Conservation (phyloP, 2,888 invertebrate species). For the Clistopyga incitator region DNA sequence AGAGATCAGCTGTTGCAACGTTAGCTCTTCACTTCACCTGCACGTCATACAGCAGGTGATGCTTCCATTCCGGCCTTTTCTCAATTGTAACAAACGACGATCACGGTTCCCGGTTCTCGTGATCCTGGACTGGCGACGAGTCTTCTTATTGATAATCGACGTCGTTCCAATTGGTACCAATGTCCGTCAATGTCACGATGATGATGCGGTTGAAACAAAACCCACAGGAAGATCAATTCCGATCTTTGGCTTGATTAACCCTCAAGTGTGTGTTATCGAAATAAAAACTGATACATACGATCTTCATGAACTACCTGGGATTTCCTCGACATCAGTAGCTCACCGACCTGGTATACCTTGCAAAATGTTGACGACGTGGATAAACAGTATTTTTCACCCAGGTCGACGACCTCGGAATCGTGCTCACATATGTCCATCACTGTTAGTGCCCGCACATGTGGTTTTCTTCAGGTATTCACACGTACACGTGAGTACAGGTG, state of each 20-base stretch:
- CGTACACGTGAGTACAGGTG: neutral
- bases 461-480: conserved; percentile 26
- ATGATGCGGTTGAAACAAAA: too few relatives aligned
- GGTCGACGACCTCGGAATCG: conserved; percentile 69
- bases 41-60: conserved; percentile 36
- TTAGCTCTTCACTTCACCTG: conserved; percentile 29
- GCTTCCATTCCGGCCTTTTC: conserved; percentile 17
- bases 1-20: conserved; percentile 31
- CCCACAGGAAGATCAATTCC: too few relatives aligned
- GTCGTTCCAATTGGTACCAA: conserved; percentile 5
- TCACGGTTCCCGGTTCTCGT: neutral
- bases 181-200: neutral
- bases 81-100: conserved; percentile 4
- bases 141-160: neutral
- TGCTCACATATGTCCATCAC: conserved; percentile 39
- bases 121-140: neutral
- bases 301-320: conserved; percentile 5
- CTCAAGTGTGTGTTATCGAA: too few relatives aligned
- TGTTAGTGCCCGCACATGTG: conserved; percentile 58
- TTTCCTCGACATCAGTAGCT: neutral
- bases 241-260: too few relatives aligned
- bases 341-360: neutral
- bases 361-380: neutral
- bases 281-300: too few relatives aligned
- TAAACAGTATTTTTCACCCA: conserved; percentile 64